Base-by-base conservation (phyloP, 2,113 vertebrate species). In the Chloroceryle aenea region DNA sequence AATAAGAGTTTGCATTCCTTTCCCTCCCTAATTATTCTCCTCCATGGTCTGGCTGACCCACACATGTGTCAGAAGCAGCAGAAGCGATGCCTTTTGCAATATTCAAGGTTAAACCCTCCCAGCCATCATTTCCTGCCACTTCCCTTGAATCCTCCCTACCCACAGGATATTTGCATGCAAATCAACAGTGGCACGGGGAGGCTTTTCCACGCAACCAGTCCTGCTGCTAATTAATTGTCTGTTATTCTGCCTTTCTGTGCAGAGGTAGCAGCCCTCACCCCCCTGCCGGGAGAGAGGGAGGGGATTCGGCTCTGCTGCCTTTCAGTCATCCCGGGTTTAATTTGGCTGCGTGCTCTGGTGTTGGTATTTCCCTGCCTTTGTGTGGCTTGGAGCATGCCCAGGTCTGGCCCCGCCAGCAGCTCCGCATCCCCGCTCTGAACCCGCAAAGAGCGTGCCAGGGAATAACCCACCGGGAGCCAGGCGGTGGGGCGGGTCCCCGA, bases 1-100 rank as follows among this genome's bases (percentile, higher is more conserved):
- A 97, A 95, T 85, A 89, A 79, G 93, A 93, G 69, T 95, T 69
- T 92, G 92, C 88, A 75, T 92, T 90, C 90, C 69, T 93, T 79
- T 79, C 80, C 76, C 88, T 96, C 86, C 83, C 83, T 95, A 94
- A 96, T 97, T 96, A 96, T 87, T 93, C 90, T 90, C 86, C 66
- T 95, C 85, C 76, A 0, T 76, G 88, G 88, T 75, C 68, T 84
- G 94, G 76, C 93, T 95, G 93, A 95, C 92, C 95, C 95, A 72
- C 92, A 79, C 83, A 3, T 48, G 88, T 93, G 88, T 90, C 83
- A 78, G 36, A 85, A 89, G 36, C 36, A 85, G 90, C 88, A 78
- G 71, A 66, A 78, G 95, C 76, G 4, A 58, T 10, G 83, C 77
- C 73, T 92, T 73, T 22, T 72, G 80, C 92, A 25, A n/a, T 45